Conservation (phyloP, 2,113 vertebrate genomes). For the Protobothrops mucrosquamatus region DNA sequence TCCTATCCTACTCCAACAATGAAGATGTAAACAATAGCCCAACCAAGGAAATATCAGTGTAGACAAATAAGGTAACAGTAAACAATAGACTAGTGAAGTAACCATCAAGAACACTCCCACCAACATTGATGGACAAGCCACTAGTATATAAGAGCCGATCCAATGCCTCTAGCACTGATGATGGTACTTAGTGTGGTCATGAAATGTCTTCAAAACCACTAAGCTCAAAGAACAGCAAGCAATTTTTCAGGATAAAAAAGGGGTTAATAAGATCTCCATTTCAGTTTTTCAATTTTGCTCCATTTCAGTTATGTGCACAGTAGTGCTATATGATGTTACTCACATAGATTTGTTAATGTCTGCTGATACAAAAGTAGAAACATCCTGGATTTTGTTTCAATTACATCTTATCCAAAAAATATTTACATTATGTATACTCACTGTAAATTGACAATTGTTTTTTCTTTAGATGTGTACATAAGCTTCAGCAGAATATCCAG, state of each 20-base stretch:
- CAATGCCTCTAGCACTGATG: background rate
- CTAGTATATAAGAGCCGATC: background rate
- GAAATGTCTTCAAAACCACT: background rate
- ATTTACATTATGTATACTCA: slow-evolving; percentile 67
- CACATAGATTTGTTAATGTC: background rate
- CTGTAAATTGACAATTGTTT: slow-evolving; percentile 89
- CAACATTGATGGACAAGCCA: background rate
- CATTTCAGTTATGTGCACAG: background rate
- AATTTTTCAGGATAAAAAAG: background rate
- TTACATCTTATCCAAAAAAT: background rate
- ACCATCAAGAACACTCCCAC: background rate
- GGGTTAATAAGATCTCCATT: background rate
- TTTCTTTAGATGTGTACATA: slow-evolving; percentile 92
- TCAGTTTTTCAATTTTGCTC: background rate
- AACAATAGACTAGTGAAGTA: background rate
- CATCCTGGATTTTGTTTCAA: background rate
- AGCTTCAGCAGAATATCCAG: slow-evolving; percentile 91
- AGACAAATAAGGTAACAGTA: background rate
- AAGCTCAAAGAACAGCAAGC: background rate
- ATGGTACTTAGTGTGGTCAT: background rate
- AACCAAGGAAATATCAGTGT: background rate
- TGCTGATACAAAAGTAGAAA: background rate
- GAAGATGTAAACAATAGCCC: background rate
- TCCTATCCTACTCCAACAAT: no score
- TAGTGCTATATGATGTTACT: background rate